These are phyloP conservation scores for Rhingia campestris DNA, from an alignment of 2,888 invertebrate genomes.

Conservation along the genomic window DNA sequence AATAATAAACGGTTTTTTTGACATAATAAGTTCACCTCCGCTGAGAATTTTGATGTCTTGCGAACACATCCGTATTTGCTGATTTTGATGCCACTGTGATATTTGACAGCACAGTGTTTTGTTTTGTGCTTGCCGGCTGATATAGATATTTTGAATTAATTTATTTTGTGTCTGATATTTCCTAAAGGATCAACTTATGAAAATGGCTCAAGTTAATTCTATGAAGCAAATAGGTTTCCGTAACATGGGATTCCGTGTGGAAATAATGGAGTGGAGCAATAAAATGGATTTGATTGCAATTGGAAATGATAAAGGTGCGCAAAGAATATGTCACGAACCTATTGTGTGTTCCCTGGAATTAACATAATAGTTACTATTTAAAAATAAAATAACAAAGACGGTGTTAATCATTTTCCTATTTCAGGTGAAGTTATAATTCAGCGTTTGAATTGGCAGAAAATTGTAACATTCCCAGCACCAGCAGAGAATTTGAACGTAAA, in stretches of 20 bases:
- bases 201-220: conserved; percentile 80
- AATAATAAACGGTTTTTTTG: too few relatives aligned
- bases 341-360: too few relatives aligned
- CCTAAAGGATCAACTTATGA: background rate
- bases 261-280: conserved; percentile 95
- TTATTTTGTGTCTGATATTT: background rate
- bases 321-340: too few relatives aligned
- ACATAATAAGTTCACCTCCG: too few relatives aligned
- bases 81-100: background rate
- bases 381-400: too few relatives aligned
- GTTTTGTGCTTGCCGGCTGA: background rate
- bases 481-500: conserved; percentile 89
- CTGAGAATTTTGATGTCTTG: too few relatives aligned
- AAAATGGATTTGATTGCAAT: conserved; percentile 96
- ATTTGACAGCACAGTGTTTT: conserved; percentile 21
- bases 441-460: conserved; percentile 95
- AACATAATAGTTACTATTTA: too few relatives aligned
- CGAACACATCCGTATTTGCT: too few relatives aligned
- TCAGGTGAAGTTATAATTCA: conserved; percentile 94
- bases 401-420: conserved; percentile 6
- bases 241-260: conserved; percentile 84
- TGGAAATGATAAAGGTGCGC: conserved; percentile 90
- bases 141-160: background rate
- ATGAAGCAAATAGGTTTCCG: conserved; percentile 82
- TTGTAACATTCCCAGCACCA: conserved; percentile 91